These are phyloP conservation scores for Trididemnum clinides DNA, from an alignment of 23 tunicate species.

Conservation along the genomic window DNA sequence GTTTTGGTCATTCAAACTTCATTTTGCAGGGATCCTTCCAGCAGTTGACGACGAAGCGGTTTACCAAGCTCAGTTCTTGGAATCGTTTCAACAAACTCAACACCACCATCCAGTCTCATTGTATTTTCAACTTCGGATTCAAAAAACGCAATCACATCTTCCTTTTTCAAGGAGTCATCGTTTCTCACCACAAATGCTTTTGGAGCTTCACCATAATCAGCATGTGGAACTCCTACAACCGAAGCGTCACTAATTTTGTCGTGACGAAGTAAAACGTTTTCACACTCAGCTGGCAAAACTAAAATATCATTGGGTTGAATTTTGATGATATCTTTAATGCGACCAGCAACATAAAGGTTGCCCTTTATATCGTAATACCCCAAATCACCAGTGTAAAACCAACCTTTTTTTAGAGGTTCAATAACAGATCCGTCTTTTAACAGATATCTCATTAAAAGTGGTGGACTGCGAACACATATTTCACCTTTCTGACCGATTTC, in stretches of 20 bases:
- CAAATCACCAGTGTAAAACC: constrained; percentile 94
- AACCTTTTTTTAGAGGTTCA: constrained; percentile 63
- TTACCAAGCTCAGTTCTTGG: constrained; percentile 76
- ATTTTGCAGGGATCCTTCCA: not conserved
- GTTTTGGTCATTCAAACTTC: not conserved
- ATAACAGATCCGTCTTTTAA: constrained; percentile 48
- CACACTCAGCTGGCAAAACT: constrained; percentile 92
- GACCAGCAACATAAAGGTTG: constrained; percentile 62
- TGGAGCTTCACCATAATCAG: constrained; percentile 86
- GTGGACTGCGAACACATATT: constrained; percentile 80
- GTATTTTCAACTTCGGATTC: constrained; percentile 39
- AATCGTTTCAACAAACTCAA: constrained; percentile 56
- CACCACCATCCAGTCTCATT: constrained; percentile 63
- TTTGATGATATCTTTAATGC: constrained; percentile 85
- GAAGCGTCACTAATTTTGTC: constrained; percentile 74
- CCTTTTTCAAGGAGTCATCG: constrained; percentile 40
- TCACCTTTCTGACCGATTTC: constrained; percentile 67
- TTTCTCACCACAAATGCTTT: constrained; percentile 75
- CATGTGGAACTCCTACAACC: constrained; percentile 80
- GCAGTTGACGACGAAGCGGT: not conserved
- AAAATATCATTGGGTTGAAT: constrained; percentile 9
- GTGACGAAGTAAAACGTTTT: constrained; percentile 64
- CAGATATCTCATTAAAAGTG: constrained; percentile 83
- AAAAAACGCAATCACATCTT: constrained; percentile 54
- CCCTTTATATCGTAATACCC: constrained; percentile 84